Evolutionary conservation across 2,797 vertebrate genomes (phyloP), one percentile per base, ranked within the genome.

Genomic region (Brotogeris chrysoptera): DNA sequence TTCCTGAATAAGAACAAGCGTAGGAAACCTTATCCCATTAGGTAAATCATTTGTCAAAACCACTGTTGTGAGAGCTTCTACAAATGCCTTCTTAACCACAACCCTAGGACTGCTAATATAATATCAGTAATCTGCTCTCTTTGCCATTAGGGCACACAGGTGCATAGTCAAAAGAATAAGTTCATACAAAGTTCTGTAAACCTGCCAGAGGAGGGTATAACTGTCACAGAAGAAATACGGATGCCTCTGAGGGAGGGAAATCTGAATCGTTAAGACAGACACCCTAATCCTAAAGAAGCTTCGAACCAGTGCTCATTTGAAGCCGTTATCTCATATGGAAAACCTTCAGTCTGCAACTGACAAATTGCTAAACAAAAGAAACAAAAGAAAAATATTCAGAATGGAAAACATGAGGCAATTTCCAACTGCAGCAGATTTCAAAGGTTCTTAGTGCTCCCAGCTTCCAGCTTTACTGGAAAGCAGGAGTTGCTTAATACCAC

Each of bases 381-480:
- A 93, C 68, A 92, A 82, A 87, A 60, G 57, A 93, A 86, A 94
- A 93, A 70, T 60, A 92, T 65, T 91, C 95, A 65, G 83, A 88
- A 89, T 18, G 81, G 87, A 94, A 97, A 97, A 94, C 25, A 90
- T 82, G 86, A 96, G 28, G 72, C 69, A 91, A 90, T 78, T 87
- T 91, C 69, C 76, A 95, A 69, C 32, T 61, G 64, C 52, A 90
- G 60, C 39, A 78, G 28, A 76, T 96, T 94, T 95, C 90, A 93
- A 85, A 96, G 55, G 50, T 74, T 93, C 68, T 53, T 53, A 55
- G 5, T 6, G 63, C 28, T 94, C 71, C 44, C 61, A 50, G 69
- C 63, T 92, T 74, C 82, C 59, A 88, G 69, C 57, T 87, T 95
- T 94, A 97, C 84, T 93, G 94, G 94, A 97, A 96, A 96, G 89